Evolutionary conservation across 1,140 invertebrate species (phyloP).

Genomic region (Drosophila micromelanica): DNA sequence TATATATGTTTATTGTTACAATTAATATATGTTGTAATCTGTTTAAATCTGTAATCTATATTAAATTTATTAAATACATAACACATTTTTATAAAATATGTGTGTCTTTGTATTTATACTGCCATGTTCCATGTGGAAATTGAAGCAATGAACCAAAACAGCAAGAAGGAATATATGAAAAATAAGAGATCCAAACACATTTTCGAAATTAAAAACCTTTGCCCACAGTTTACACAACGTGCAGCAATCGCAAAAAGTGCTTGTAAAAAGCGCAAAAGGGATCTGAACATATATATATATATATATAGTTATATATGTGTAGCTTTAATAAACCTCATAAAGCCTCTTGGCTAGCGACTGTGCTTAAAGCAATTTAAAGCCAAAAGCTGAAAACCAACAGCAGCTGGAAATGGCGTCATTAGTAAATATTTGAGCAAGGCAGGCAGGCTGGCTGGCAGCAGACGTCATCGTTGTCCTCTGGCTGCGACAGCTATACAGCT

Average conservation of each 20-base stretch:
- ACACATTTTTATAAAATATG: no score
- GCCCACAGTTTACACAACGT: conserved; percentile 62
- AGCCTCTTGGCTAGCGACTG: conserved; percentile 18
- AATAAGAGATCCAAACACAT: conserved; percentile 18
- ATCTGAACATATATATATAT: not conserved
- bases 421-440: conserved; percentile 65
- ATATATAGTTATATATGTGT: not conserved
- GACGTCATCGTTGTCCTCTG: conserved; percentile 57
- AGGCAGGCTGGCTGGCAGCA: conserved; percentile 11
- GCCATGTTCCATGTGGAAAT: not conserved
- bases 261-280: conserved; percentile 32
- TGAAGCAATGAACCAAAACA: not conserved
- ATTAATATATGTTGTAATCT: no score
- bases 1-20: no score
- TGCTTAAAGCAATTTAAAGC: conserved; percentile 59
- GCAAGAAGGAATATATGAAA: not conserved
- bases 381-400: conserved; percentile 35
- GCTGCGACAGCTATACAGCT: conserved; percentile 14
- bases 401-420: conserved; percentile 64
- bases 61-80: no score
- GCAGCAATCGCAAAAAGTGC: conserved; percentile 55
- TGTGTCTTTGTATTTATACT: no score
- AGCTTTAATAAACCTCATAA: conserved; percentile 6
- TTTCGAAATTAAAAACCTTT: conserved; percentile 51
- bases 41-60: no score